Conservation (phyloP, 2,888 invertebrate species). For the Andrena flavipes region DNA sequence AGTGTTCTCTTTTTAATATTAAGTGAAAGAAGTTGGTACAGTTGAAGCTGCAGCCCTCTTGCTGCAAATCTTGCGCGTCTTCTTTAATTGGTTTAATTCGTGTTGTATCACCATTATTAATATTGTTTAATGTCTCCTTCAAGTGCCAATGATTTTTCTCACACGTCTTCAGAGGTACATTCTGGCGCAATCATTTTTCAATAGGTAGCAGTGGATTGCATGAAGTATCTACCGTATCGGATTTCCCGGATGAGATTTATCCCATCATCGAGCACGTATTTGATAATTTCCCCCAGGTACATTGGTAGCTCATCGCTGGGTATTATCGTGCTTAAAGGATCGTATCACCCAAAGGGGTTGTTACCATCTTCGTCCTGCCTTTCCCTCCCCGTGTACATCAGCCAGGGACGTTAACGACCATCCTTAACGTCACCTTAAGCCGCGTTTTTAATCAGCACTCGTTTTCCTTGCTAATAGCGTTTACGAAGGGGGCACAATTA, state of each 20-base stretch:
- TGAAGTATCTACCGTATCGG: slow-evolving; percentile 12
- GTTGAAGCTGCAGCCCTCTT: too few relatives aligned
- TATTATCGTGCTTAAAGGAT: slow-evolving; percentile 74
- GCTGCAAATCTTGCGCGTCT: too few relatives aligned
- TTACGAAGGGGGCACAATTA: slow-evolving; percentile 23
- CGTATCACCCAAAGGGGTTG: slow-evolving; percentile 72
- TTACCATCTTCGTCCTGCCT: slow-evolving; percentile 66
- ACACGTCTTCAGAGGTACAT: not conserved
- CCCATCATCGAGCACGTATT: slow-evolving; percentile 61
- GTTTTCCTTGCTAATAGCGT: slow-evolving; percentile 46
- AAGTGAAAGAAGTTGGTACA: too few relatives aligned
- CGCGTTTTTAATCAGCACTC: slow-evolving; percentile 69
- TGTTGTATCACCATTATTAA: too few relatives aligned
- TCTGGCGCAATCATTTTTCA: not conserved
- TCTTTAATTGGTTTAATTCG: too few relatives aligned
- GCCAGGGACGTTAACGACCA: slow-evolving; percentile 65
- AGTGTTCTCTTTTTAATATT: too few relatives aligned
- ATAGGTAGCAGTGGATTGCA: slow-evolving; percentile 22
- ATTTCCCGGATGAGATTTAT: slow-evolving; percentile 48
- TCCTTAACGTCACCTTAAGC: slow-evolving; percentile 66
- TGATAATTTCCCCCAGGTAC: slow-evolving; percentile 73
- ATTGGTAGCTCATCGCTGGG: slow-evolving; percentile 65
- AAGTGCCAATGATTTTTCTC: not conserved
- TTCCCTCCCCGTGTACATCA: slow-evolving; percentile 56
- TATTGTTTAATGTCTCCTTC: too few relatives aligned